Percentiles rank a stretch among this genome's conserved stretches.
Evolutionary conservation across 2,113 vertebrate genomes (phyloP).

Genomic region (Neomonachus schauinslandi): DNA sequence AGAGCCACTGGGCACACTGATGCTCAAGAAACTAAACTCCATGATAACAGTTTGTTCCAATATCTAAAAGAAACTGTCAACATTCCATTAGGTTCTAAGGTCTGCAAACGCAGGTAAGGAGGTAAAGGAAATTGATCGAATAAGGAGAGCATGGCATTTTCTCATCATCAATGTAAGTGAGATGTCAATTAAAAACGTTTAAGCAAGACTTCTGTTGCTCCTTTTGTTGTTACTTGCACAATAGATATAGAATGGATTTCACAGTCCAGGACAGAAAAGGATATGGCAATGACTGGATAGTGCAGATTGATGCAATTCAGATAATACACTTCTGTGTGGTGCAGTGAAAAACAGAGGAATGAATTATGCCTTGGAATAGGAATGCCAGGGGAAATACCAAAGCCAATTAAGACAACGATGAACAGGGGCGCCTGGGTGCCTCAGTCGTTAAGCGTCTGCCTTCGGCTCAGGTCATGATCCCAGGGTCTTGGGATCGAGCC

Average conservation of each 20-base stretch:
- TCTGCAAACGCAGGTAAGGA: not conserved
- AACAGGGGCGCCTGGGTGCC: not conserved
- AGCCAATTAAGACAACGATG: not conserved
- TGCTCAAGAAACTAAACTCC: not conserved
- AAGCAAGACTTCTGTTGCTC: not conserved
- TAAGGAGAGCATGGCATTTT: not conserved
- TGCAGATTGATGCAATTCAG: conserved; percentile 3
- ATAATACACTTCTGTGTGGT: not conserved
- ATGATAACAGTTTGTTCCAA: not conserved
- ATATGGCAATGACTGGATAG: not conserved
- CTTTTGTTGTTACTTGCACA: not conserved
- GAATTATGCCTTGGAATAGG: not conserved
- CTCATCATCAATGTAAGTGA: not conserved
- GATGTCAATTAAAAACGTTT: not conserved
- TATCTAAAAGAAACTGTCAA: not conserved
- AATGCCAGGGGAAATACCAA: not conserved
- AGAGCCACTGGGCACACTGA: not conserved
- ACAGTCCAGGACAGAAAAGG: not conserved
- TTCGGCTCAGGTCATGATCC: too few species aligned
- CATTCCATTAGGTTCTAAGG: not conserved
- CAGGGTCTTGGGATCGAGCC: too few species aligned
- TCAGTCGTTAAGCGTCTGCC: too few species aligned
- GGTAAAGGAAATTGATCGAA: not conserved
- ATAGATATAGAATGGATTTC: not conserved
- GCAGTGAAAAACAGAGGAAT: not conserved